phyloP scores from a whole-genome alignment of 1,140 invertebrate species.

The Lordiphosa clarofinis region DNA sequence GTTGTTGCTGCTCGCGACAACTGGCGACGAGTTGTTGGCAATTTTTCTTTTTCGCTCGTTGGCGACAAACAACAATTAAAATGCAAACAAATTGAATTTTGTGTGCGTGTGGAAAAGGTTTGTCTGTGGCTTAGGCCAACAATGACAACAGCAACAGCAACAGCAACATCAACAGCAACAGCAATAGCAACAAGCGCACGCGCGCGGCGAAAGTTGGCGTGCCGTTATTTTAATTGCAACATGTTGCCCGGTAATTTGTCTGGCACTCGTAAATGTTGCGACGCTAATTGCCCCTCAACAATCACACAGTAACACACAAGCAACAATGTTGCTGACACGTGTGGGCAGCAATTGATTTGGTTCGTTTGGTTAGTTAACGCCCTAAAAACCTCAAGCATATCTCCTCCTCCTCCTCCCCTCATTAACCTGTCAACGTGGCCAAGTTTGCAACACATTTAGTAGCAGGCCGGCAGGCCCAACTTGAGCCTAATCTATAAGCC shows the following conservation, averaged over 20 bases:
- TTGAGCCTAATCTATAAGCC: slow-evolving; percentile 65
- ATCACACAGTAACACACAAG: slow-evolving; percentile 27
- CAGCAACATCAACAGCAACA: slow-evolving; percentile 27
- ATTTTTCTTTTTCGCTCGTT: slow-evolving; percentile 62
- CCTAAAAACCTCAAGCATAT: slow-evolving; percentile 38
- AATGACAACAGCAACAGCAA: slow-evolving; percentile 31
- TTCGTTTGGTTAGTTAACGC: slow-evolving; percentile 65
- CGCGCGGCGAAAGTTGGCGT: slow-evolving; percentile 73
- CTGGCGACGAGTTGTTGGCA: slow-evolving; percentile 69
- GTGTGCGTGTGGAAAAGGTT: slow-evolving; percentile 64
- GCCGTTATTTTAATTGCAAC: slow-evolving; percentile 77
- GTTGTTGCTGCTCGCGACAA: slow-evolving; percentile 49
- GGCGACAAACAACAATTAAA: slow-evolving; percentile 74
- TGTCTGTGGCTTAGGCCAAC: slow-evolving; percentile 31
- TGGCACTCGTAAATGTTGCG: slow-evolving; percentile 74
- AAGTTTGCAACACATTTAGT: slow-evolving; percentile 73
- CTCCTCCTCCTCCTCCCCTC: slow-evolving; percentile 10
- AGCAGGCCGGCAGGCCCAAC: slow-evolving; percentile 34
- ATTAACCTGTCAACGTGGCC: slow-evolving; percentile 75
- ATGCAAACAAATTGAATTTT: slow-evolving; percentile 71
- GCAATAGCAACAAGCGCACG: slow-evolving; percentile 49
- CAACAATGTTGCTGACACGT: slow-evolving; percentile 37
- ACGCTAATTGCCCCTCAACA: slow-evolving; percentile 58
- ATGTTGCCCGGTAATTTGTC: slow-evolving; percentile 74
- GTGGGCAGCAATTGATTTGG: slow-evolving; percentile 52